Percentiles rank a stretch among this genome's conserved stretches.
Conservation (phyloP, 2,888 invertebrate genomes). For the Teleogryllus oceanicus region DNA sequence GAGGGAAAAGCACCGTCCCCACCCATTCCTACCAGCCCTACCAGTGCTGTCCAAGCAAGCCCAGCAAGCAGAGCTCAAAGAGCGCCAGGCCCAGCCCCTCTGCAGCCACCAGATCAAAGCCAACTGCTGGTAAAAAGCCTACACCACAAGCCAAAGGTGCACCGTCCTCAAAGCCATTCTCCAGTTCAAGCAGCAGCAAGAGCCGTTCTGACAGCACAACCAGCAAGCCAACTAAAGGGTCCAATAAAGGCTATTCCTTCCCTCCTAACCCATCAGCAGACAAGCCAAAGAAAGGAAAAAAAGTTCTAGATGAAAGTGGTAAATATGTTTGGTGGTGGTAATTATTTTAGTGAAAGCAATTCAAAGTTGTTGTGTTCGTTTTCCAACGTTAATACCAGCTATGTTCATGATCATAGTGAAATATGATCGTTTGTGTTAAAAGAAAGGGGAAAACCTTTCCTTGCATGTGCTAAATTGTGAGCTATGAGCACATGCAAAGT, state of each 20-base stretch:
- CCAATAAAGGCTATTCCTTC: constrained; percentile 36
- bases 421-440: background rate
- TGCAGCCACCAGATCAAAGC: constrained; percentile 33
- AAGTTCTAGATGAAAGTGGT: constrained; percentile 81
- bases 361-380: background rate
- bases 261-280: constrained; percentile 45
- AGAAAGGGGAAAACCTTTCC: background rate
- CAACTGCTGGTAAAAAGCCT: background rate
- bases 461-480: background rate
- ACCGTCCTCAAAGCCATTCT: constrained; percentile 12
- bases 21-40: constrained; percentile 79
- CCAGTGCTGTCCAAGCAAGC: constrained; percentile 86
- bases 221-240: constrained; percentile 32
- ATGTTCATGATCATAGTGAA: constrained; percentile 20
- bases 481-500: background rate
- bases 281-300: constrained; percentile 63
- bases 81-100: constrained; percentile 65
- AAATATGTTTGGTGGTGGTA: constrained; percentile 81
- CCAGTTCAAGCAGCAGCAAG: constrained; percentile 24
- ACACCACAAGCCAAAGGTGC: constrained; percentile 41
- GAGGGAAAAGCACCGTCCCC: constrained; percentile 74
- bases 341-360: constrained; percentile 39
- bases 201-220: background rate
- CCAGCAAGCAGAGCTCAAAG: constrained; percentile 69
- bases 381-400: background rate